A percentile compares a stretch with the other conserved stretches of the same genome.
Conservation (phyloP, 2,113 vertebrate species). For the Halichoeres trimaculatus region DNA sequence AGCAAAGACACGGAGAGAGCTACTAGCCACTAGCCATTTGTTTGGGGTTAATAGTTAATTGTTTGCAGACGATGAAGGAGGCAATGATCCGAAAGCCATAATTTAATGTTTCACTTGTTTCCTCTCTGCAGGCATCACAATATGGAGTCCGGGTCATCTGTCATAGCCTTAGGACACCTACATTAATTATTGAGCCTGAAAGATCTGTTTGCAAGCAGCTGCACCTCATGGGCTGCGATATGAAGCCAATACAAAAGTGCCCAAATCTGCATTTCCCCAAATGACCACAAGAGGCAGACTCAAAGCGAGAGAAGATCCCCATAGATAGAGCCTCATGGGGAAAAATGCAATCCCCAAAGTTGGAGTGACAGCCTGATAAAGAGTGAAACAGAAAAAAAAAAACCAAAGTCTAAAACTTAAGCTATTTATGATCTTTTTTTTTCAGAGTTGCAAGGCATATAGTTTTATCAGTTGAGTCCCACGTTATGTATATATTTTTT, state of each 20-base stretch:
- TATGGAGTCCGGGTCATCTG: neutral
- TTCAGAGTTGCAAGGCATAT: too few relatives aligned
- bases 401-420: too few relatives aligned
- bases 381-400: too few relatives aligned
- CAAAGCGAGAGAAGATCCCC: neutral
- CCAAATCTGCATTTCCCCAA: neutral
- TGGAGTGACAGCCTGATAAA: too few relatives aligned
- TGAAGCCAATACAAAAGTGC: neutral
- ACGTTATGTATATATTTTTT: too few relatives aligned
- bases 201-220: conserved; percentile 1
- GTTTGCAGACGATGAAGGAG: conserved; percentile 1
- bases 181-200: conserved; percentile 1
- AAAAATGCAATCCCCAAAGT: too few relatives aligned
- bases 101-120: conserved; percentile 20
- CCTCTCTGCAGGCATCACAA: conserved; percentile 6
- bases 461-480: too few relatives aligned
- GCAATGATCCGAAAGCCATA: neutral
- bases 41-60: too few relatives aligned
- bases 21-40: neutral
- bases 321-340: too few relatives aligned
- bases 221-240: neutral
- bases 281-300: neutral
- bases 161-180: neutral
- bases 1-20: neutral
- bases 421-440: too few relatives aligned